Base-by-base conservation (phyloP, 2,797 vertebrate species). In the Crenuchus spilurus region DNA sequence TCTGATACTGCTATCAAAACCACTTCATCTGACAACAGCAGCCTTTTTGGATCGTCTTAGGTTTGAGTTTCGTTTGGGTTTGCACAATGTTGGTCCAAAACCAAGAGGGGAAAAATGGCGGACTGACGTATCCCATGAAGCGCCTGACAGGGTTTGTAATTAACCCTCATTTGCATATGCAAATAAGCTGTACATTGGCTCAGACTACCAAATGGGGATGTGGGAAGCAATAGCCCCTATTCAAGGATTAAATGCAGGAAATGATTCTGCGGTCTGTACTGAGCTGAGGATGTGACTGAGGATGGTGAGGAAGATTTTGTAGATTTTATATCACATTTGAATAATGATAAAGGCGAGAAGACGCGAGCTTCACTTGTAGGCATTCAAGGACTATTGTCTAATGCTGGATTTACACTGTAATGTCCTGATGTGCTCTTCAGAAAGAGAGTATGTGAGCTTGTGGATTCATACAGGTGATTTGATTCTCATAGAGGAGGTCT, bases 161-260 rank as follows among this genome's bases (percentile, higher is more conserved):
- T 93, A 92, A 89, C 86, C 70, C 78, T 79, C 39, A 93, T 94
- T 93, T 92, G 84, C 92, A 93, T 93, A 93, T 93, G 92, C 88
- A 91, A 93, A 94, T 92, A 82, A 87, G 78, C 63, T 76, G 68
- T 76, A 88, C 83, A 87, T 90, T 79, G 85, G 83, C 85, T 84
- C 85, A 83, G 83, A 82, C 80, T 82, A 81, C 82, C 85, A 85
- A 80, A 82, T 64, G 81, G 79, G 83, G 79, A 80, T 84, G 67
- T 78, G 58, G 69, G 63, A 75, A 64, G 75, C 61, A 35, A 62
- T 57, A 66, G 66, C 18, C n/a, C n/a, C 69, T 60, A 62, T 46
- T 79, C 39, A 46, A n/a, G 24, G 60, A 67, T 22, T 28, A 62
- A 67, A 63, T 51, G 16, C 54, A 44, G n/a, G 18, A 49, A 51